Evolutionary conservation across 2,888 invertebrate genomes (phyloP).

Genomic region (Nomada flava): DNA sequence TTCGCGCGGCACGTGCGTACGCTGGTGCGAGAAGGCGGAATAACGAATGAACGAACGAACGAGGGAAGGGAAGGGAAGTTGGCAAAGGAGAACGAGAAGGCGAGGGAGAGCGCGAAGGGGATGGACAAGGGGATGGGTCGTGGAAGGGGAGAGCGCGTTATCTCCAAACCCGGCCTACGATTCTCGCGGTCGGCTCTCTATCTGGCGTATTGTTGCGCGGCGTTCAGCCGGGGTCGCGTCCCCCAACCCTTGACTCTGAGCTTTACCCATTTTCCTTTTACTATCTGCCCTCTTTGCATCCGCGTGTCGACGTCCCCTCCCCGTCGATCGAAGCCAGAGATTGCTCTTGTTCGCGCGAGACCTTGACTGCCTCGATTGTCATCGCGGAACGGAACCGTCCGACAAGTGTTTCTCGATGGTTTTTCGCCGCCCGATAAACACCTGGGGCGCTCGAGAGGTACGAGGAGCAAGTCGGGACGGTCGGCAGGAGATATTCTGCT

Average conservation of each 20-base stretch:
- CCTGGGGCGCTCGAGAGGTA: neutral
- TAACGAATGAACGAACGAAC: neutral
- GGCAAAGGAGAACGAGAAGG: conserved; percentile 23
- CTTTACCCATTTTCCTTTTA: conserved; percentile 80
- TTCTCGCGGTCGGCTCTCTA: conserved; percentile 65
- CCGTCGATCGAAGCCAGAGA: conserved; percentile 24
- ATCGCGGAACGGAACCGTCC: too few relatives aligned
- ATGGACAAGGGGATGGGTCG: conserved; percentile 48
- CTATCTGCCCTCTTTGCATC: conserved; percentile 78
- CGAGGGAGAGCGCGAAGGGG: neutral
- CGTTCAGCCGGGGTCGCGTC: conserved; percentile 71
- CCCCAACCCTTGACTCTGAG: conserved; percentile 78
- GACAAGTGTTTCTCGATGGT: neutral
- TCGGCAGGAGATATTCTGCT: neutral
- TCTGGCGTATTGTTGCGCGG: conserved; percentile 77
- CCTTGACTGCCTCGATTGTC: neutral
- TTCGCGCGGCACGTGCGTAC: too few relatives aligned
- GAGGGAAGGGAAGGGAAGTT: too few relatives aligned
- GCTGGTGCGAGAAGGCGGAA: neutral
- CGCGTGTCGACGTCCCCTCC: conserved; percentile 35
- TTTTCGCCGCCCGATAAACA: neutral
- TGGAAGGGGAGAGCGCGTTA: conserved; percentile 70
- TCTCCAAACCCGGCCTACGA: conserved; percentile 77
- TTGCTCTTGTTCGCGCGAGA: neutral
- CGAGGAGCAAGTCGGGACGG: neutral